These are phyloP conservation scores for Thomomys bottae DNA, from an alignment of 2,113 vertebrate genomes.

Conservation along the genomic window DNA sequence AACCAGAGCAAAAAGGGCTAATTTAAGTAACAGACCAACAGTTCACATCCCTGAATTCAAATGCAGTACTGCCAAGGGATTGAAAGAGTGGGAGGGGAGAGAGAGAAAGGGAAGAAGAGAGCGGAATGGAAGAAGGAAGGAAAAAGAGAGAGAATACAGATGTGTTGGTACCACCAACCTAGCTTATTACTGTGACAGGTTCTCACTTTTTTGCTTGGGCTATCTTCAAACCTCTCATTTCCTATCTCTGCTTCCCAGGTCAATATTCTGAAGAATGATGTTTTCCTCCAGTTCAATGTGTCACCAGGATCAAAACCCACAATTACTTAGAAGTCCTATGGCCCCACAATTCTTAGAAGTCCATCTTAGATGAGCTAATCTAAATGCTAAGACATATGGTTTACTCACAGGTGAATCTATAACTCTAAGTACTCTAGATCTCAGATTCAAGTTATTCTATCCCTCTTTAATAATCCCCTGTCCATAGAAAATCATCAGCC, in stretches of 20 bases:
- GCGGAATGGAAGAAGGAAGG: neutral
- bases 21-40: too few species aligned
- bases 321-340: neutral
- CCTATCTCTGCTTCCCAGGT: neutral
- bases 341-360: neutral
- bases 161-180: neutral
- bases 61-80: too few species aligned
- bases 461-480: neutral
- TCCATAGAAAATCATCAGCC: neutral
- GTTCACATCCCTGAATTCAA: too few species aligned
- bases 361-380: neutral
- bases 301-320: neutral
- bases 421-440: neutral
- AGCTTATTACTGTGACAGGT: too few species aligned
- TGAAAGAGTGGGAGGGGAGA: neutral
- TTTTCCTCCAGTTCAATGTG: neutral
- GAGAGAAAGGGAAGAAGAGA: neutral
- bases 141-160: neutral
- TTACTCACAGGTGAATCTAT: neutral
- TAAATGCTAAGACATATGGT: neutral
- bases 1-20: too few species aligned
- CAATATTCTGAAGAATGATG: constrained; percentile 27
- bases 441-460: neutral
- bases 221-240: too few species aligned
- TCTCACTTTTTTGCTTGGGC: too few species aligned